Evolutionary conservation across 2,797 vertebrate genomes (phyloP).

Genomic region (Scolopax bukidnonensis): DNA sequence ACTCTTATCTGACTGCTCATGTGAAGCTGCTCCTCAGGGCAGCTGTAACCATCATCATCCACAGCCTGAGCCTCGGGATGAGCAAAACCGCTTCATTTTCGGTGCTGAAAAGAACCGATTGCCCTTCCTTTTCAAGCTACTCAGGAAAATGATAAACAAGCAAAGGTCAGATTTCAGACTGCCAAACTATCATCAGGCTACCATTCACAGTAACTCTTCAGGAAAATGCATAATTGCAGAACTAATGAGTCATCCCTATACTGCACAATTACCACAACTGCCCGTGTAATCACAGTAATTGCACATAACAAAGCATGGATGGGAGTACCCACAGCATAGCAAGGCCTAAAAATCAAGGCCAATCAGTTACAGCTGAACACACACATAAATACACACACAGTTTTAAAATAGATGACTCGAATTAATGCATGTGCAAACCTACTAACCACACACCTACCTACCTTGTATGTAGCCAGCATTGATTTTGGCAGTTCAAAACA

Average conservation of each 20-base stretch:
- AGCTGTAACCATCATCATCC: neutral
- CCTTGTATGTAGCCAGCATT: accelerated
- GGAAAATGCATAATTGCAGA: constrained; percentile 26
- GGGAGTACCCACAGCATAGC: neutral
- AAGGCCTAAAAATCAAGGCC: neutral
- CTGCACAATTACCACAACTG: constrained; percentile 26
- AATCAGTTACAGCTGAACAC: neutral
- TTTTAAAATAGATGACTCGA: accelerated
- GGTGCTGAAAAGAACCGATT: neutral
- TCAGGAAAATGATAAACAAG: neutral
- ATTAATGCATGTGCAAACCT: neutral
- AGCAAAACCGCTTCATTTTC: neutral
- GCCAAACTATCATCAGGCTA: neutral
- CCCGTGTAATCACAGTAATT: neutral
- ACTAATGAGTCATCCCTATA: constrained; percentile 16
- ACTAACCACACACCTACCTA: neutral
- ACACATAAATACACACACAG: accelerated
- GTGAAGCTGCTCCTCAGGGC: neutral
- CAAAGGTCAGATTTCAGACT: constrained; percentile 33
- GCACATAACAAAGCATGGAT: neutral
- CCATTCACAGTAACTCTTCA: neutral
- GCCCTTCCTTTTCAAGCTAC: neutral
- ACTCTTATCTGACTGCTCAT: neutral
- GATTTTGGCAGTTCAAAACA: neutral
- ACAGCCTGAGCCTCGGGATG: neutral